Conservation (phyloP, 2,113 vertebrate genomes). For the Patagioenas fasciata region DNA sequence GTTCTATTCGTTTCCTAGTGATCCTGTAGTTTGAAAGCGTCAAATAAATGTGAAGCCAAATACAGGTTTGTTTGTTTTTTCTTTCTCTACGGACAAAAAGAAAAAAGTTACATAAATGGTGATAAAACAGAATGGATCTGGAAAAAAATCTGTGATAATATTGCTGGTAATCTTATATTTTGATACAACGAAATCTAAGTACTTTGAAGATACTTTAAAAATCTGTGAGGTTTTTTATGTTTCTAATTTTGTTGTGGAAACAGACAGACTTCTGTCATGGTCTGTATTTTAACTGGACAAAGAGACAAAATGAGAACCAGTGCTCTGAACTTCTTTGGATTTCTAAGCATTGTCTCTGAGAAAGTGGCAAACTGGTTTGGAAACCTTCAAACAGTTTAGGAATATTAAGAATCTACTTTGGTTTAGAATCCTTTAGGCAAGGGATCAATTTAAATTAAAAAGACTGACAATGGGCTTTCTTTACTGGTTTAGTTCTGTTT, state of each 20-base stretch:
- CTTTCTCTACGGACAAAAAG: background rate
- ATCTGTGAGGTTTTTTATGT: background rate
- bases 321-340: background rate
- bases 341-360: background rate
- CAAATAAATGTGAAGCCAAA: background rate
- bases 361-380: background rate
- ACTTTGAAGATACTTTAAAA: background rate
- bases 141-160: background rate
- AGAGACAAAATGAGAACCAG: background rate
- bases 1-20: background rate
- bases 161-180: background rate
- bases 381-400: background rate
- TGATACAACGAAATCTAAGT: background rate
- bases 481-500: constrained; percentile 18
- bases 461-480: background rate
- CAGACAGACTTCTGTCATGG: background rate
- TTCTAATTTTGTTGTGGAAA: background rate
- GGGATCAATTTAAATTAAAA: background rate
- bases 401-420: background rate
- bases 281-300: background rate
- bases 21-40: background rate
- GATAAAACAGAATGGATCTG: background rate
- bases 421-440: constrained; percentile 1
- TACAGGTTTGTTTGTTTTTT: background rate
- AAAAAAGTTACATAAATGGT: background rate